A percentile compares a stretch with the other conserved stretches of the same genome.
Evolutionary conservation across 2,888 invertebrate genomes (phyloP).

Genomic region (Papilio protenor): DNA sequence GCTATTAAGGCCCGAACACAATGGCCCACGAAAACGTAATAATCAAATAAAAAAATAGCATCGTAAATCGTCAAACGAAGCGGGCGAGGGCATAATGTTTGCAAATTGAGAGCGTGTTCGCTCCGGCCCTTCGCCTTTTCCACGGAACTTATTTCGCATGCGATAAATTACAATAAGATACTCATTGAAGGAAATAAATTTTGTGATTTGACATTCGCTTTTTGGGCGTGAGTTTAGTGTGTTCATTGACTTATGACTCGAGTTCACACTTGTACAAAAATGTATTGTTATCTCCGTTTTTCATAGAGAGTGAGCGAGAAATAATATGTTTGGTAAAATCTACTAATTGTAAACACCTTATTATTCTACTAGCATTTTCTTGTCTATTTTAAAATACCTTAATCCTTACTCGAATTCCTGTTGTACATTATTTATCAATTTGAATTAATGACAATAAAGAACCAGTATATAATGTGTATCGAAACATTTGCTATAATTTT

Average conservation of each 20-base stretch:
- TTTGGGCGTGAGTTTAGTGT: conserved; percentile 48
- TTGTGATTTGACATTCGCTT: conserved; percentile 60
- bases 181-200: conserved; percentile 62
- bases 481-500: background rate
- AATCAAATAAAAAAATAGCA: conserved; percentile 50
- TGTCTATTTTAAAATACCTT: conserved; percentile 30
- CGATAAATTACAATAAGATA: conserved; percentile 66
- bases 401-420: background rate
- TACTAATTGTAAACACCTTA: conserved; percentile 27
- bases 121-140: conserved; percentile 54
- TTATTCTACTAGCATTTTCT: conserved; percentile 27
- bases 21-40: conserved; percentile 51
- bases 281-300: background rate
- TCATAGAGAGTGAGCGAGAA: background rate
- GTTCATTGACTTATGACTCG: background rate
- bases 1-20: conserved; percentile 49
- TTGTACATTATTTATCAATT: conserved; percentile 10
- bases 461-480: background rate
- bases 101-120: conserved; percentile 62
- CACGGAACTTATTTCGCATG: conserved; percentile 61
- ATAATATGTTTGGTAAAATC: background rate
- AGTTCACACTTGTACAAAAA: background rate
- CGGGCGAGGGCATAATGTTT: conserved; percentile 62
- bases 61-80: conserved; percentile 54
- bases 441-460: background rate